Conservation (phyloP, 1,140 invertebrate genomes). For the Melipona quadrifasciata region DNA sequence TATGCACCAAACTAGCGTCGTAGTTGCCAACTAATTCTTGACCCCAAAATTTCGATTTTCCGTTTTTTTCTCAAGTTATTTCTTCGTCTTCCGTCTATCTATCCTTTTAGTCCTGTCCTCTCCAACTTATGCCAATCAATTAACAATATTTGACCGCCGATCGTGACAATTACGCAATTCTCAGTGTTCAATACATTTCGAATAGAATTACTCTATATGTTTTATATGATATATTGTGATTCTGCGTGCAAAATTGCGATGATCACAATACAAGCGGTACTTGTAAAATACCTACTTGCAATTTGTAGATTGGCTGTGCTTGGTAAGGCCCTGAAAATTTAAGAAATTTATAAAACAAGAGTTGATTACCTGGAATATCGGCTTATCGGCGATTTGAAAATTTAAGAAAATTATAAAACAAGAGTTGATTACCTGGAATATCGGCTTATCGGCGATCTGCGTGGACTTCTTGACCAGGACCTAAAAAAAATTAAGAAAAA, state of each 20-base stretch:
- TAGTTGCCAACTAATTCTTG: conserved; percentile 40
- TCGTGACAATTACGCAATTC: conserved; percentile 50
- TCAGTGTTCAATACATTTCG: conserved; percentile 24
- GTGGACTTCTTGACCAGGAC: conserved; percentile 75
- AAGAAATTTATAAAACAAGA: conserved; percentile 47
- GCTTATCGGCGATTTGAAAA: conserved; percentile 67
- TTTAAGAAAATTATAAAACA: conserved; percentile 49
- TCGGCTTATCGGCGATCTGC: conserved; percentile 60
- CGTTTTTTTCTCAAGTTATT: conserved; percentile 13
- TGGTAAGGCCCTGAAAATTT: conserved; percentile 70
- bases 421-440: conserved; percentile 74
- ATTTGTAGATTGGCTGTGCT: conserved; percentile 54
- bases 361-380: conserved; percentile 75
- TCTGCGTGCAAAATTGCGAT: conserved; percentile 62
- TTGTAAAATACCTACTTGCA: conserved; percentile 73
- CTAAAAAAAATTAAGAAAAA: conserved; percentile 76
- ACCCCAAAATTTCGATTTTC: conserved; percentile 1
- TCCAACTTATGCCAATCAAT: conserved; percentile 45
- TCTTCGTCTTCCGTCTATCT: conserved; percentile 52
- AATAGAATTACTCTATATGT: conserved; percentile 43
- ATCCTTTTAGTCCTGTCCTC: conserved; percentile 42
- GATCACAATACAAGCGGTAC: conserved; percentile 68
- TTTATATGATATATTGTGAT: conserved; percentile 58
- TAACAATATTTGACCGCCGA: conserved; percentile 40
- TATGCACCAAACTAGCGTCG: conserved; percentile 33